Evolutionary conservation across 2,113 vertebrate species (phyloP).

Genomic region (Rhineura floridana): DNA sequence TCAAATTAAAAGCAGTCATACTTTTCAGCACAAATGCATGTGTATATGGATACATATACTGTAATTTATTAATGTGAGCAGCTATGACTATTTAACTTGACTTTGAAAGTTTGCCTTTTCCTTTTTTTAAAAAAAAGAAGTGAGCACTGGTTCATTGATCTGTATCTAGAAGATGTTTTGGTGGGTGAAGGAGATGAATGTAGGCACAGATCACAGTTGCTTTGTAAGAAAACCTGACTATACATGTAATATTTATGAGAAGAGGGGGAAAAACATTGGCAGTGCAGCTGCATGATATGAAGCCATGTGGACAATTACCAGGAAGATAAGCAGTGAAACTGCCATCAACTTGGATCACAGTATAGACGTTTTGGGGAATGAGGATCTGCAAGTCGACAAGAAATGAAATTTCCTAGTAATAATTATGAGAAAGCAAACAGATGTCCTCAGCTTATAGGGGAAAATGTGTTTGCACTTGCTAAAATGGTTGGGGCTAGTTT

Average conservation of each 20-base stretch:
- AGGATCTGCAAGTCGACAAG: no score
- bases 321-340: constrained; percentile 60
- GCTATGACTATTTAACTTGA: background rate
- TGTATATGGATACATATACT: background rate
- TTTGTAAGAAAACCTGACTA: constrained; percentile 45
- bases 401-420: no score
- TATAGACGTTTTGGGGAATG: constrained; percentile 30
- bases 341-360: constrained; percentile 46
- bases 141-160: constrained; percentile 43
- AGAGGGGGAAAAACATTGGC: constrained; percentile 44
- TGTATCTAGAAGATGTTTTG: constrained; percentile 54
- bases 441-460: no score
- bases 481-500: no score
- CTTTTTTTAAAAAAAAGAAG: background rate
- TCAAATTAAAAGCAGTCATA: background rate
- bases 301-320: constrained; percentile 54
- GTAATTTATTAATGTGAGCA: background rate
- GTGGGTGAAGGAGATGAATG: constrained; percentile 43
- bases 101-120: constrained; percentile 19
- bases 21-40: background rate
- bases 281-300: constrained; percentile 56
- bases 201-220: constrained; percentile 59
- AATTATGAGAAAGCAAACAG: no score
- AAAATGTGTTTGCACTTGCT: no score
- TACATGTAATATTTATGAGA: constrained; percentile 62